A percentile compares a stretch with the other conserved stretches of the same genome.
These are phyloP conservation scores for Pterois miles DNA, from an alignment of 2,797 vertebrate species.

Conservation along the genomic window DNA sequence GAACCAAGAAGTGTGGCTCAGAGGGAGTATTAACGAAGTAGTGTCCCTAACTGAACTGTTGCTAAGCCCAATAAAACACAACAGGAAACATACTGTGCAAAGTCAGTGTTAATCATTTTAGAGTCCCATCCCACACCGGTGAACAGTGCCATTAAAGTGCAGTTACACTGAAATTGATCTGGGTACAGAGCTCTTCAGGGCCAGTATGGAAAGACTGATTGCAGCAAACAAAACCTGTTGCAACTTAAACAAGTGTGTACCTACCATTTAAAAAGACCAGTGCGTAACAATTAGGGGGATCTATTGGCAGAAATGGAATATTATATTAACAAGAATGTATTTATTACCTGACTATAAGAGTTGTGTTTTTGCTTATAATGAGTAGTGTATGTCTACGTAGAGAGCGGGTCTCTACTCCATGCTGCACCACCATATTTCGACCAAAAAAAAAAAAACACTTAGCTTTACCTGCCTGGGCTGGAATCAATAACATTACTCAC, in stretches of 20 bases:
- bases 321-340: too few species aligned
- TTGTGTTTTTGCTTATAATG: too few species aligned
- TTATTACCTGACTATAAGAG: too few species aligned
- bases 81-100: slow-evolving; percentile 2
- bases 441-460: too few species aligned
- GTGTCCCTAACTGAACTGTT: slow-evolving; percentile 1
- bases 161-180: not conserved
- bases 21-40: slow-evolving; percentile 5
- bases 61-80: slow-evolving; percentile 10
- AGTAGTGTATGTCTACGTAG: too few species aligned
- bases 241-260: not conserved
- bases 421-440: too few species aligned
- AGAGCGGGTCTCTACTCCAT: too few species aligned
- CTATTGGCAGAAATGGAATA: too few species aligned
- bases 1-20: not conserved
- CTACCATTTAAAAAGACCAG: not conserved
- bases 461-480: too few species aligned
- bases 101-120: slow-evolving; percentile 11
- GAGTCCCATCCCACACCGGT: not conserved
- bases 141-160: not conserved
- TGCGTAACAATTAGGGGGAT: too few species aligned
- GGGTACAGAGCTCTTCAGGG: not conserved
- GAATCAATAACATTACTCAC: too few species aligned
- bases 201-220: not conserved
- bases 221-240: not conserved